Conservation (phyloP, 2,113 vertebrate genomes). For the Coptodon rendalli region DNA sequence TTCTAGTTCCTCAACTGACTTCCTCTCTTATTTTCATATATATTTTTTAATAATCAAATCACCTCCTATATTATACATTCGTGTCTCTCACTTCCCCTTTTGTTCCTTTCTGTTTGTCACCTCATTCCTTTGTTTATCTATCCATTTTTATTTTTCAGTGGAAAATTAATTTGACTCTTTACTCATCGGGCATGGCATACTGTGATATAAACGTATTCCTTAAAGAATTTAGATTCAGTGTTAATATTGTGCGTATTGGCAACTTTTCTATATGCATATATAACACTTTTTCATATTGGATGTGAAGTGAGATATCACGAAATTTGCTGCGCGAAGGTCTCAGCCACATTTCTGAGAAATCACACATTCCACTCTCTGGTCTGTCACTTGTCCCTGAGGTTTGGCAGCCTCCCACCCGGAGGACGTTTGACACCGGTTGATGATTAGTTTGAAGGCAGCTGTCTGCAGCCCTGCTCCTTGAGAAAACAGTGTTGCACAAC, state of each 20-base stretch:
- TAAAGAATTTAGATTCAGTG: background rate
- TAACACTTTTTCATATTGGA: background rate
- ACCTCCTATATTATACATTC: background rate
- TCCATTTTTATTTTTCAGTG: background rate
- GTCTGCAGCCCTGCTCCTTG: background rate
- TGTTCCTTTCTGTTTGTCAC: background rate
- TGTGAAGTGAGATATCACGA: conserved; percentile 3
- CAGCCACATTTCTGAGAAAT: conserved; percentile 2
- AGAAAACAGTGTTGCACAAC: conserved; percentile 2
- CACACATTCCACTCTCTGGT: background rate
- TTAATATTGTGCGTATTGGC: background rate
- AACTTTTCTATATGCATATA: background rate
- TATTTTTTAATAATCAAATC: background rate
- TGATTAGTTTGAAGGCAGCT: conserved; percentile 9
- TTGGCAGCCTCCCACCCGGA: background rate
- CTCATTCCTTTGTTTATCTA: background rate
- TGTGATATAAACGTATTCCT: background rate
- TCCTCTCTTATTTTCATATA: background rate
- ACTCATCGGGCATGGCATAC: background rate
- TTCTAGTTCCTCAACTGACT: background rate
- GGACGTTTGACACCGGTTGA: background rate
- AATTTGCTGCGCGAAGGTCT: background rate
- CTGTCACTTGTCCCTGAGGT: conserved; percentile 5
- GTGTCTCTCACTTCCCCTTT: background rate
- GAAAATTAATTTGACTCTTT: background rate